Base-by-base conservation (phyloP, 64 coral and sea anemone species). In the Acropora yongei region DNA sequence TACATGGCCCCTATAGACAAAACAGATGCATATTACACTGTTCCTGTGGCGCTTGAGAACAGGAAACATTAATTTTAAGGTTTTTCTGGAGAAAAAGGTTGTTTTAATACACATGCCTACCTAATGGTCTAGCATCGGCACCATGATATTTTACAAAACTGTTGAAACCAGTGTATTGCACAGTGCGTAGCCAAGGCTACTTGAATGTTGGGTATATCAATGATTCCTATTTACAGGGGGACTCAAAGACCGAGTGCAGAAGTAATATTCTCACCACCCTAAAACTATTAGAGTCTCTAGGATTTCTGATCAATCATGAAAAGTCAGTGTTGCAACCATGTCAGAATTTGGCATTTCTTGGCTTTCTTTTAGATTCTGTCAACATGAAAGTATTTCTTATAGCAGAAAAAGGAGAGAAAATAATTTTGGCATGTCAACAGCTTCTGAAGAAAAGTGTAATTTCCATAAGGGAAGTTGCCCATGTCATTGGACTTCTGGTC, bases 281-380 rank as follows among this genome's bases (percentile, higher is more conserved):
- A 72, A 57, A 77, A 44, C 39, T 72, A 57, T 77, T 92, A n/a
- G 63, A 73, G 63, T 75, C 76, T 88, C 18, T 93, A 17, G 84
- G 84, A 51, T 88, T 88, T 69, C 68, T 78, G 14, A 61, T 93
- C 18, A 76, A 89, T 48, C 42, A 68, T 76, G 75, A 76, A 49
- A 93, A 93, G 75, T 93, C 91, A 77, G 44, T 72, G 57, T 78
- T 87, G 46, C 50, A 77, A 75, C 91, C 91, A 46, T 80, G 76
- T 45, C 84, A 93, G 18, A n/a, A 78, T 80, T 88, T 93, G 66
- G 69, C 14, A 49, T 88, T 88, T 93, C 84, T 93, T 87, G 91
- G 91, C 12, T 93, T 93, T 80, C 41, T 51, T 65, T 30, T 87
- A 48, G 74, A 93, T 88, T 93, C 82, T 78, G 57, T 79, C 20